Evolutionary conservation across 2,888 invertebrate genomes (phyloP).

Genomic region (Drosophila tanythrix): DNA sequence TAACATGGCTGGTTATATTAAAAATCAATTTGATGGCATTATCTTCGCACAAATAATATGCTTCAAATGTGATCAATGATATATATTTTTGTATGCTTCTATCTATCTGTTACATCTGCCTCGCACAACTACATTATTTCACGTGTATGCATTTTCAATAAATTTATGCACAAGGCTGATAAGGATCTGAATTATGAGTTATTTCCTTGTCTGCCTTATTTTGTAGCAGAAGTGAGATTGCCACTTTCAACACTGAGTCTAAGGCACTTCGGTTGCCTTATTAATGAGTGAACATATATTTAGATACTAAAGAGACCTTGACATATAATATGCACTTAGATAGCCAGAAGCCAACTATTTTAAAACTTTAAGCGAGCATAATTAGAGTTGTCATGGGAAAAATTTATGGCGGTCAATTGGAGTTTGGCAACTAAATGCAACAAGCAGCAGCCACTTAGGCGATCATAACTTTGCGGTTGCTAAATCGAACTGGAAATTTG

Average conservation of each 20-base stretch:
- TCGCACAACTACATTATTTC: not conserved
- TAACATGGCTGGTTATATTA: no score
- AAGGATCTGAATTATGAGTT: not conserved
- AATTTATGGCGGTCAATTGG: constrained; percentile 67
- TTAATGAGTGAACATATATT: not conserved
- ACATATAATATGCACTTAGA: not conserved
- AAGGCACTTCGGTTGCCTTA: not conserved
- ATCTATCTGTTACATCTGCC: not conserved
- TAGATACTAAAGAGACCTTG: not conserved
- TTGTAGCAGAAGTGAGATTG: not conserved
- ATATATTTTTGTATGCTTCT: no score
- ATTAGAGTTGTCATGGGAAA: constrained; percentile 68
- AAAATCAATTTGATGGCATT: no score
- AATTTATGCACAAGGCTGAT: not conserved
- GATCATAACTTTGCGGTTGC: constrained; percentile 72
- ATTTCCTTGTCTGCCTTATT: not conserved
- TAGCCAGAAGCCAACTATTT: not conserved
- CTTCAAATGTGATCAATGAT: no score
- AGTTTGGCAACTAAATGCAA: constrained; percentile 55
- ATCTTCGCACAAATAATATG: no score
- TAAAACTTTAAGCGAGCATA: constrained; percentile 28
- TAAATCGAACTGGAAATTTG: constrained; percentile 63
- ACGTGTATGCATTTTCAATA: not conserved
- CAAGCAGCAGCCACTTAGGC: constrained; percentile 56
- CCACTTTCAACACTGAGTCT: not conserved